Base-by-base conservation (phyloP, 2,888 invertebrate species). In the Tiphia femorata region DNA sequence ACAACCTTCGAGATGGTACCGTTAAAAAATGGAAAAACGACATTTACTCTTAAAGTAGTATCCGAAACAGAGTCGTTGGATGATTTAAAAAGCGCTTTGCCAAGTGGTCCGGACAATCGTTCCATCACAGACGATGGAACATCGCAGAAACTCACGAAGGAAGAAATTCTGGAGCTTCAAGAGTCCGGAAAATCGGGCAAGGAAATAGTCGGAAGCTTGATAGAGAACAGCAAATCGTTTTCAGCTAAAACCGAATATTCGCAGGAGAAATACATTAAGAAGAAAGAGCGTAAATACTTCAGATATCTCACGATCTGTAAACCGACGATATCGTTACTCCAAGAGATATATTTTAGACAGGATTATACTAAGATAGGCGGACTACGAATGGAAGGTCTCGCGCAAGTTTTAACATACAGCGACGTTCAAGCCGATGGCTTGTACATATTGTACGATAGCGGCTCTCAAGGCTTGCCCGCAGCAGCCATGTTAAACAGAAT, bases 231-330 rank as follows among this genome's bases (percentile, higher is more conserved):
- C 12, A 92, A 91, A 67, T 96, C 97, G 0, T 98, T 98, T 82
- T 88, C 89, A 29, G 87, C 89, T 51, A 97, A 97, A 86, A 98
- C 97, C 0, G 95, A 93, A 75, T 98, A 91, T 82, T 92, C 94
- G 0, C 94, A 98, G 82, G 94, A 95, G 71, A 98, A 98, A 82
- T 98, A 98, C 82, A 87, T 98, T 37, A 93, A 92, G 73, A 98
- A 98, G 81, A 99, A 99, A 82, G 94, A 95, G 75, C 93, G 92
- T 72, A 98, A 98, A 84, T 98, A 97, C 84, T 93, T 91, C 78
- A 93, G 93, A 75, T 92, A 90, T 76, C 85, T 96, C 12, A 91
- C 91, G 67, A 87, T 98, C 42, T 85, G 92, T 3, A 90, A 88
- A 77, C 97, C 98, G 0, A 93, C 90, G 29, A 87, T 97, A 53